Percentiles rank a stretch among this genome's conserved stretches.
phyloP scores from a whole-genome alignment of 2,888 invertebrate genomes.

The Nephrotoma guestfalica region DNA sequence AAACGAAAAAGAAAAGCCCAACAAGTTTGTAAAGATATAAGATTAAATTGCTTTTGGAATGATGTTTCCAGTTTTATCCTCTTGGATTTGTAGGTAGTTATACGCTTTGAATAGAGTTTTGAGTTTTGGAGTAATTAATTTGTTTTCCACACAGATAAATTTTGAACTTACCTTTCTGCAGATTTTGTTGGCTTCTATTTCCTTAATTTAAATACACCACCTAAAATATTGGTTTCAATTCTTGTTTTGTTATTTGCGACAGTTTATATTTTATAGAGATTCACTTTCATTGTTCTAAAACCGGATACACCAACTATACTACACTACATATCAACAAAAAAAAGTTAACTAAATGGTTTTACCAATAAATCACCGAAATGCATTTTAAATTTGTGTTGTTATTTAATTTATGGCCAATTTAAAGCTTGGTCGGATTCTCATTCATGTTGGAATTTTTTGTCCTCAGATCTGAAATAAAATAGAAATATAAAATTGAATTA shows the following conservation, averaged over 20 bases:
- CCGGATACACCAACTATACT: background rate
- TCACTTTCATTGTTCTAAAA: background rate
- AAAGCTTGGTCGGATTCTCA: background rate
- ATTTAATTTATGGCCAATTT: background rate
- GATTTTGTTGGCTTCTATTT: background rate
- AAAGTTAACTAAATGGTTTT: background rate
- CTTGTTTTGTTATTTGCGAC: background rate
- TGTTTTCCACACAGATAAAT: no score
- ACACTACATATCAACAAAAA: background rate
- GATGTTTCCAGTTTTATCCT: no score
- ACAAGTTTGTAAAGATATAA: no score
- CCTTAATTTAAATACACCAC: background rate
- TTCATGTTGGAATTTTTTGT: background rate
- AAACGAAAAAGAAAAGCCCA: no score
- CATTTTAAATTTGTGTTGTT: background rate
- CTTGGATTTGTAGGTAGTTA: no score
- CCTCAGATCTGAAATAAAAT: background rate
- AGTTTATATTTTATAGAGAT: background rate
- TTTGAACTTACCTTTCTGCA: background rate
- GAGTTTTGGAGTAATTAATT: no score
- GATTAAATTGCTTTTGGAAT: no score
- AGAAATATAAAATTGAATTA: background rate
- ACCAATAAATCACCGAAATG: background rate
- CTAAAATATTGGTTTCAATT: background rate
- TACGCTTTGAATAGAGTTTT: no score